Percentiles rank a stretch among this genome's conserved stretches.
Evolutionary conservation across 2,113 vertebrate genomes (phyloP).

Genomic region (Hyperoodon ampullatus): DNA sequence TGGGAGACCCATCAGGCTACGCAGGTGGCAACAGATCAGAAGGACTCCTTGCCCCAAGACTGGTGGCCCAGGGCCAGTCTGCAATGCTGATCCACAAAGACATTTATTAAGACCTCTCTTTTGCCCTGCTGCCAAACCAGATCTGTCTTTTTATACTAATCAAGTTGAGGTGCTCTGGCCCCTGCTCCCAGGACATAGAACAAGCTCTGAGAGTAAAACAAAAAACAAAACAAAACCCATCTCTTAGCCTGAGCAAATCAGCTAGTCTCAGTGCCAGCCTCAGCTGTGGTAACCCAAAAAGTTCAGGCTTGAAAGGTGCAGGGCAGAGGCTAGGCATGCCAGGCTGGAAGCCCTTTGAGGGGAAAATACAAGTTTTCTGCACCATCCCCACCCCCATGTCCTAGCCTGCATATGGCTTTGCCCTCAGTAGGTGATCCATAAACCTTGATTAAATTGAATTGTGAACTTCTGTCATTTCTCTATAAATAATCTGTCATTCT

Average conservation of each 20-base stretch:
- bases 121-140: conserved; percentile 11
- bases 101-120: conserved; percentile 34
- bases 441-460: conserved; percentile 60
- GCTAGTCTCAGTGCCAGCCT: not conserved
- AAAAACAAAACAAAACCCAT: not conserved
- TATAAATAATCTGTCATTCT: conserved; percentile 43
- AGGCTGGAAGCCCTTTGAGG: conserved; percentile 4
- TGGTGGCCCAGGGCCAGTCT: not conserved
- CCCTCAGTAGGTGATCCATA: conserved; percentile 38
- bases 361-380: not conserved
- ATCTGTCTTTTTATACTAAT: conserved; percentile 40
- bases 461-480: conserved; percentile 51
- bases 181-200: conserved; percentile 32
- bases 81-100: not conserved
- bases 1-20: not conserved
- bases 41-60: not conserved
- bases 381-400: not conserved
- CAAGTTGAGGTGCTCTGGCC: conserved; percentile 19
- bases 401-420: conserved; percentile 25
- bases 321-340: not conserved
- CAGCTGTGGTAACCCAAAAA: not conserved
- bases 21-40: not conserved
- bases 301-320: not conserved
- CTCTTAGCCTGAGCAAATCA: not conserved
- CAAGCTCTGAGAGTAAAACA: not conserved